phyloP scores from a whole-genome alignment of 1,140 invertebrate species.

The Trichonephila clavipes region DNA sequence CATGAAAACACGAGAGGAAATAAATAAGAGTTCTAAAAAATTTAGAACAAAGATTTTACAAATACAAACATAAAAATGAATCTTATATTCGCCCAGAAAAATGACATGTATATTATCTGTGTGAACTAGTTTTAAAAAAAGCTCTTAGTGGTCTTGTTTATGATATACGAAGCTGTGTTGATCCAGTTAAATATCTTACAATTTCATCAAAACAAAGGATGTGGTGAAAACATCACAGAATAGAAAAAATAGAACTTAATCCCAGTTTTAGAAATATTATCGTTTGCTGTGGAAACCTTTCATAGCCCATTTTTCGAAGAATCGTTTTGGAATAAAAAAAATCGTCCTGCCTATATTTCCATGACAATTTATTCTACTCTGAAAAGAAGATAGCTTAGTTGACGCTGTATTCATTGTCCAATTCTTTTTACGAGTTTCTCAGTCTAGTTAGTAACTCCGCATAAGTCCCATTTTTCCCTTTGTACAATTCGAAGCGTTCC shows the following conservation, averaged over 20 bases:
- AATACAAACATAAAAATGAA: not conserved
- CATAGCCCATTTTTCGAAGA: constrained; percentile 24
- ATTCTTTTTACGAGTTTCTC: constrained; percentile 58
- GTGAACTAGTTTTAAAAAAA: not conserved
- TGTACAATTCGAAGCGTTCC: constrained; percentile 51
- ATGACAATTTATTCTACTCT: constrained; percentile 29
- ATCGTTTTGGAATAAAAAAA: constrained; percentile 6
- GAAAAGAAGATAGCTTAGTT: constrained; percentile 40
- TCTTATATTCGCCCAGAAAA: not conserved
- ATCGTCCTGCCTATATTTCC: not conserved
- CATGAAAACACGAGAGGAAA: not conserved
- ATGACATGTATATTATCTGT: not conserved
- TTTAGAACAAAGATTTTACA: not conserved
- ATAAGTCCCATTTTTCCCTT: constrained; percentile 27
- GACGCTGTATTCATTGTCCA: constrained; percentile 34
- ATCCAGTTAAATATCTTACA: not conserved
- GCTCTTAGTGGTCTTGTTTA: not conserved
- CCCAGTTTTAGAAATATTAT: not conserved
- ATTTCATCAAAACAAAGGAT: constrained; percentile 2
- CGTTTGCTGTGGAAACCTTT: not conserved
- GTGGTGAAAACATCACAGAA: not conserved
- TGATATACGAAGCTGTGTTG: not conserved
- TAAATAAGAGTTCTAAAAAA: not conserved
- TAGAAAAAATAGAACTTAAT: not conserved
- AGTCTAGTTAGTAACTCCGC: constrained; percentile 30